Percentiles rank a stretch among this genome's conserved stretches.
Conservation (phyloP, 2,797 vertebrate species). For the Triplophysa bombifrons region DNA sequence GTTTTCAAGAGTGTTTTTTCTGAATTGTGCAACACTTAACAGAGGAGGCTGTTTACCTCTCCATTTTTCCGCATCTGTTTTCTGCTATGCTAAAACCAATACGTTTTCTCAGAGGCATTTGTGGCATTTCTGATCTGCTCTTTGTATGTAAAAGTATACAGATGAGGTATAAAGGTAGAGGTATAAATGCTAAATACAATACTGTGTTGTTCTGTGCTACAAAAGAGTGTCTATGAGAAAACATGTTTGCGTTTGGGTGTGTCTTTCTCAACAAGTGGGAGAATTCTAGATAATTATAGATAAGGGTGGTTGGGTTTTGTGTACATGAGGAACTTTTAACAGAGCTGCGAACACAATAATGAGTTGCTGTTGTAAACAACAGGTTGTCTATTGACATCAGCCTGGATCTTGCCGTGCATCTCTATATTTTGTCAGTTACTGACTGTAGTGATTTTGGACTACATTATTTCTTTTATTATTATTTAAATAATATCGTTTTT, state of each 20-base stretch:
- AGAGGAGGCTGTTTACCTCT: not conserved
- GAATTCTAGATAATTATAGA: slow-evolving; percentile 30
- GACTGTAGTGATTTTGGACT: no score
- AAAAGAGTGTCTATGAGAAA: slow-evolving; percentile 1
- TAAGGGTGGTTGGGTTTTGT: slow-evolving; percentile 9
- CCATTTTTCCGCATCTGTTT: slow-evolving; percentile 8
- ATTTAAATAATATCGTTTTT: no score
- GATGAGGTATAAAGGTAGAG: not conserved
- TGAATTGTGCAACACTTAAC: slow-evolving; percentile 4
- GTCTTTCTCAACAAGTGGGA: slow-evolving; percentile 23
- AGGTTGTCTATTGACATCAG: not conserved
- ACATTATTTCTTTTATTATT: no score
- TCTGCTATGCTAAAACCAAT: slow-evolving; percentile 2
- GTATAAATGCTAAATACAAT: not conserved
- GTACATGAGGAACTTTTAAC: slow-evolving; percentile 2
- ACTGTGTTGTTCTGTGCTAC: not conserved
- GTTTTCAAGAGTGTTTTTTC: not conserved
- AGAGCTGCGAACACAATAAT: not conserved
- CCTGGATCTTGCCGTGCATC: not conserved
- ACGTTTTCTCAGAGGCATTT: slow-evolving; percentile 15
- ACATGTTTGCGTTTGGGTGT: slow-evolving; percentile 33
- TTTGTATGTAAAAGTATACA: not conserved
- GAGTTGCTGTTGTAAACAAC: not conserved
- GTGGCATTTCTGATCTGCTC: slow-evolving; percentile 7
- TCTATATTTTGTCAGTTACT: no score